Conservation (phyloP, 2,888 invertebrate species). For the Sussaba pulchella region DNA sequence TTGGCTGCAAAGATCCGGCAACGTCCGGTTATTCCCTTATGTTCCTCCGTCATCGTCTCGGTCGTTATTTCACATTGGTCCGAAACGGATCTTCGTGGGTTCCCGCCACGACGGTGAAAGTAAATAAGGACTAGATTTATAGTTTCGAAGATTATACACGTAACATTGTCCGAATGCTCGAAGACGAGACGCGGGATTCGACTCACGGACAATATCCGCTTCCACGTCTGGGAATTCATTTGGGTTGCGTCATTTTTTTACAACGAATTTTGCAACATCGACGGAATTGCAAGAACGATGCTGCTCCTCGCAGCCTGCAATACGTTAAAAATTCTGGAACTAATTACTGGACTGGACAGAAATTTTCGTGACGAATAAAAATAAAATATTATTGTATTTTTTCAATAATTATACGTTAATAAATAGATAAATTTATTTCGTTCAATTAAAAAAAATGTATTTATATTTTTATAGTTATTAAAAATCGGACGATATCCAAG, state of each 20-base stretch:
- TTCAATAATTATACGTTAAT: no score
- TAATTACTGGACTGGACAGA: no score
- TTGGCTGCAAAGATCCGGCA: conserved; percentile 44
- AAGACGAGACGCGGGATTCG: no score
- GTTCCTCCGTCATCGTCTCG: conserved; percentile 53
- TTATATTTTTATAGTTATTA: no score
- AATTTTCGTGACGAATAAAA: no score
- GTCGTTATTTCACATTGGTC: background rate
- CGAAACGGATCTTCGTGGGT: background rate
- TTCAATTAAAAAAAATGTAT: no score
- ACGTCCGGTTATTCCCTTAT: conserved; percentile 35
- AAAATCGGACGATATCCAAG: no score
- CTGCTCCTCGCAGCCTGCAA: no score
- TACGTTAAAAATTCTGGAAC: no score
- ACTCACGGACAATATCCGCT: conserved; percentile 53
- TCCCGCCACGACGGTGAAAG: conserved; percentile 74
- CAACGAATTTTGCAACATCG: background rate
- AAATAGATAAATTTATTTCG: no score
- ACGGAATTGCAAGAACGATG: conserved; percentile 1
- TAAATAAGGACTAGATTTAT: conserved; percentile 72
- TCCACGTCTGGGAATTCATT: conserved; percentile 5
- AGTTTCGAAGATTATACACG: conserved; percentile 72
- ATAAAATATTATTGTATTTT: no score
- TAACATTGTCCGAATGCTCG: conserved; percentile 38
- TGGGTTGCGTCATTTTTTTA: conserved; percentile 29